Evolutionary conservation across 37 sponge, comb jelly and placozoan genomes (phyloP), one percentile per base, ranked within the genome.

Genomic region (Haliclona indistincta): DNA sequence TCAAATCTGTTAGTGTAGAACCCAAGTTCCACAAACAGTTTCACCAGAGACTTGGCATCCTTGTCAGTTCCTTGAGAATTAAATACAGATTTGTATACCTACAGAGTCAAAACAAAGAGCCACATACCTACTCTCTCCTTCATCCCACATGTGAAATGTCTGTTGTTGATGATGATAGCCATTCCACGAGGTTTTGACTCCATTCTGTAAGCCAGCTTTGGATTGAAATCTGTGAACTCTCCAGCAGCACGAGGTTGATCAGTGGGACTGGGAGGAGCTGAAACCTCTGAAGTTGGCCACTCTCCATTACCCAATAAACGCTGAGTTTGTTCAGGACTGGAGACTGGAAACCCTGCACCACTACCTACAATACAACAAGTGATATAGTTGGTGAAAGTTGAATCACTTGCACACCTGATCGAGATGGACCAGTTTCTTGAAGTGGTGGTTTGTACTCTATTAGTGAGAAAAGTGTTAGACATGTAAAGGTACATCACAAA

Each of bases 101-200:
- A 58, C 23, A 20, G n/a, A 58, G 25, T 58, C 13, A 47, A 47
- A 10, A 47, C 51, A 17, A 47, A 47, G 15, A 17, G 51, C 15
- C 10, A 10, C 51, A 47, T 58, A n/a, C 86, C 86, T 34, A 73
- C 74, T 1, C 89, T 55, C 17, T 79, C 81, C 65, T 83, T 87
- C 93, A 92, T 83, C 0, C 78, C 79, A 76, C 83, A 77, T 22
- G 73, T 75, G 36, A 92, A 92, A 28, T 68, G 29, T 54, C 79
- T 83, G 68, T 92, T 92, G 72, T 92, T 92, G 67, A 92, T 84
- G 25, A 92, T 83, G 19, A 81, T 10, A 0, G 76, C 77, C 7
- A 79, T 30, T 3, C 93, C 93, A 37, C 93, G 77, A 1, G 93
- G 93, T 3, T 70, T 61, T 15, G 74, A 28, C 25, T 17, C 68